phyloP scores from a whole-genome alignment of 2,888 invertebrate genomes.

The Habrosyne pyritoides region DNA sequence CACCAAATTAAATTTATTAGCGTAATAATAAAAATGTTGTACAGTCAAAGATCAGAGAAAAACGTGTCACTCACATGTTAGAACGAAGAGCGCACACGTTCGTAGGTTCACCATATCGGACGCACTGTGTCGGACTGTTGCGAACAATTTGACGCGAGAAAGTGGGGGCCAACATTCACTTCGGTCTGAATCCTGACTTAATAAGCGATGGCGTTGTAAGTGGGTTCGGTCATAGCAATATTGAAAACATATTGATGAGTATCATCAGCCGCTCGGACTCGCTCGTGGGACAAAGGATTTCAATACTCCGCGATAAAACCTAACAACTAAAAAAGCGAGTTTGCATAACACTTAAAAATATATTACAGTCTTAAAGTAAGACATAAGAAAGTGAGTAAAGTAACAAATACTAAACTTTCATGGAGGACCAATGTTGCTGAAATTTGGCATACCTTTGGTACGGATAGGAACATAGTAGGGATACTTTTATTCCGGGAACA shows the following conservation, averaged over 20 bases:
- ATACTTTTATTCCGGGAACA: too few species aligned
- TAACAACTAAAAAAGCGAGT: too few species aligned
- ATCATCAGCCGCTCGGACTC: too few species aligned
- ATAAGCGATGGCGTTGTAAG: neutral
- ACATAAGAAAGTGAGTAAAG: too few species aligned
- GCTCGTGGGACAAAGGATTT: too few species aligned
- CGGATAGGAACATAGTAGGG: too few species aligned
- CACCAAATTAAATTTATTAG: neutral
- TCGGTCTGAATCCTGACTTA: neutral
- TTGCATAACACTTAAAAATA: too few species aligned
- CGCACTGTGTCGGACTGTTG: slow-evolving; percentile 43
- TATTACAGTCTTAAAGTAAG: too few species aligned
- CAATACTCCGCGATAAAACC: too few species aligned
- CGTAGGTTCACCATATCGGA: slow-evolving; percentile 62
- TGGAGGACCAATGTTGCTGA: too few species aligned
- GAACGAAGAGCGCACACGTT: slow-evolving; percentile 60
- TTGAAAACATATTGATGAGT: neutral
- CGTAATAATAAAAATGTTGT: slow-evolving; percentile 6
- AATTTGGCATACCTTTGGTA: too few species aligned
- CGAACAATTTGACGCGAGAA: neutral
- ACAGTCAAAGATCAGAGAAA: slow-evolving; percentile 10
- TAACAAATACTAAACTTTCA: too few species aligned
- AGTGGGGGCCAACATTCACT: neutral
- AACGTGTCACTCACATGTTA: slow-evolving; percentile 67
- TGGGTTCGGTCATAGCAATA: neutral